Evolutionary conservation across 2,797 vertebrate species (phyloP).

Genomic region (Gallirallus australis): DNA sequence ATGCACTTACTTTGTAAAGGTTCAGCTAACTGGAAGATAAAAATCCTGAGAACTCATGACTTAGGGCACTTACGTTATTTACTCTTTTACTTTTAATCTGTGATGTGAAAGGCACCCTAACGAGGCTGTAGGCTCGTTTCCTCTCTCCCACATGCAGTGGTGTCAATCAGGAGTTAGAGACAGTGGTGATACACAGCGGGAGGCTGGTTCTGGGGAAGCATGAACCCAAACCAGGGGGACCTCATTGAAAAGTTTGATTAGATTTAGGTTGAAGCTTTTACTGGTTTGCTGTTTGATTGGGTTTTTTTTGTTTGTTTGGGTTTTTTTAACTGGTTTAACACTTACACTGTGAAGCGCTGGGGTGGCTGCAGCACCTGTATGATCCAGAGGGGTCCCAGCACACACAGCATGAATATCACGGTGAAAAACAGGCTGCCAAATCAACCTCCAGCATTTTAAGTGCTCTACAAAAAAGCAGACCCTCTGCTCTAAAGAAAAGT

Average conservation of each 20-base stretch:
- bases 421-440: not conserved
- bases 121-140: not conserved
- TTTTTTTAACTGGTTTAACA: too few relatives aligned
- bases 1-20: not conserved
- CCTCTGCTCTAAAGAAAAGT: not conserved
- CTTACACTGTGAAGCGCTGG: not conserved
- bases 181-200: not conserved
- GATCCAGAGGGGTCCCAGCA: not conserved
- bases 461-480: not conserved
- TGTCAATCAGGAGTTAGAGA: not conserved
- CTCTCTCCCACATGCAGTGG: not conserved
- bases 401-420: not conserved
- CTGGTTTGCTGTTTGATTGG: not conserved
- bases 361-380: not conserved
- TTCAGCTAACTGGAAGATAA: not conserved
- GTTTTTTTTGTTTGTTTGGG: too few relatives aligned
- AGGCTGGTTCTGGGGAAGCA: not conserved
- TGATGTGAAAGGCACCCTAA: not conserved
- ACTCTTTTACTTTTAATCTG: not conserved
- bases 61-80: not conserved
- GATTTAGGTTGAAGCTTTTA: not conserved
- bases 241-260: not conserved
- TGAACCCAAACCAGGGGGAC: not conserved
- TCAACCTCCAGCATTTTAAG: not conserved
- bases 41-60: not conserved